Evolutionary conservation across 2,888 invertebrate genomes (phyloP), one percentile per base, ranked within the genome.

Genomic region (Hirudinaria manillensis): DNA sequence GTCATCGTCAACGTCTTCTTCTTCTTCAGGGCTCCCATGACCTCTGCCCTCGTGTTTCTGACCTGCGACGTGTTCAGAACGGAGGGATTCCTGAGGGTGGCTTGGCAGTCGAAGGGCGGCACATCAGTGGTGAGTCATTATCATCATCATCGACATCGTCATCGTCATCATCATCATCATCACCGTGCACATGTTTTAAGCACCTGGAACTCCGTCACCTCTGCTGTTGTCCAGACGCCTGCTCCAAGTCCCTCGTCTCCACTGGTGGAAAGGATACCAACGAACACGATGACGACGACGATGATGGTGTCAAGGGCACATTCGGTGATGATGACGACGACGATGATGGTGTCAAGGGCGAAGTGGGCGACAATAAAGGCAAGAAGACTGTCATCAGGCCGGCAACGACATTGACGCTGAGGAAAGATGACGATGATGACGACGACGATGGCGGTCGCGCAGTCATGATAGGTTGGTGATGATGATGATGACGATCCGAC

Each of bases 201-300:
- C 38, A 65, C 38, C 73, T 77, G 27, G 75, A 77, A 53, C 61
- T 77, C 27, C 77, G 65, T 19, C 77, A 77, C 56, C 36, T 51
- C 16, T 77, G 77, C 70, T 77, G 77, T 34, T 77, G 77, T 36
- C 77, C 77, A 13, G 73, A 77, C 27, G 77, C 66, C 56, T 77
- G 77, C 13, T 45, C 45, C 45, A 45, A 36, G 27, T 34, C n/a
- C 38, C 13, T n/a, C 61, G n/a, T 61, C 61, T 27, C 24, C 4
- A 61, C 24, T 24, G 61, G 24, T 61, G 56, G 56, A 56, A 27
- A 29, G 24, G 6, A 29, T 13, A 56, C 56, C n/a, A 13, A 56
- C 32, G 16, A 38, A 13, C 6, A 0, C 1, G 19, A 61, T 6
- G 13, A 29, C 24, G 7, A 61, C 24, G 1, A 61, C 21, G 1